Base-by-base conservation (phyloP, 1,140 invertebrate genomes). In the Brachionus rotundiformis region DNA sequence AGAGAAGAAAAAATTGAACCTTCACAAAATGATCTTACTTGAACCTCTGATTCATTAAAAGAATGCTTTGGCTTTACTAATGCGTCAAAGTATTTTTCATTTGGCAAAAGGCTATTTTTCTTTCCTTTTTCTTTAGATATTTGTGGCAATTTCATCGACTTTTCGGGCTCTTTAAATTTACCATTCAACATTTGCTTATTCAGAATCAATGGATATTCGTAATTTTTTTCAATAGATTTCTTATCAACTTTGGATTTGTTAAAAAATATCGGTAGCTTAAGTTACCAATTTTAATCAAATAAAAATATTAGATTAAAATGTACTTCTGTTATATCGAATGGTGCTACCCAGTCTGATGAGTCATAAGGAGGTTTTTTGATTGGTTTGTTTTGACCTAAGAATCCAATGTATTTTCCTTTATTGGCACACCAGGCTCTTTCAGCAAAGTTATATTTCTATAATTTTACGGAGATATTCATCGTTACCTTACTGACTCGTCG, bases 401-500 rank as follows among this genome's bases (percentile, higher is more conserved):
- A 87, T 5, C 87, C 87, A 33, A 87, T 83, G 83, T 86, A 87
- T 68, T 84, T 63, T 7, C 87, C 87, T 63, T 85, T 85, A 11
- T 44, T 82, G 27, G 85, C 86, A 84, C 84, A 86, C 87, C 86
- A 87, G 7, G 86, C 84, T 49, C 86, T 87, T 77, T 36, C n/a
- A n/a, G n/a, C n/a, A n/a, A n/a, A n/a, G n/a, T n/a, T n/a, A n/a
- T n/a, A n/a, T n/a, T n/a, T n/a, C n/a, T n/a, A n/a, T n/a, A n/a
- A n/a, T n/a, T n/a, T n/a, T n/a, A n/a, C n/a, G n/a, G n/a, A n/a
- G n/a, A n/a, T n/a, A n/a, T n/a, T n/a, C n/a, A n/a, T n/a, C n/a
- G n/a, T n/a, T 82, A 87, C 86, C 86, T 86, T 25, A 86, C 85
- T 29, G 86, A 87, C n/a, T 86, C 87, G 82, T 87, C 87, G 13